phyloP scores from a whole-genome alignment of 2,113 vertebrate species.

The Percopsis transmontana region DNA sequence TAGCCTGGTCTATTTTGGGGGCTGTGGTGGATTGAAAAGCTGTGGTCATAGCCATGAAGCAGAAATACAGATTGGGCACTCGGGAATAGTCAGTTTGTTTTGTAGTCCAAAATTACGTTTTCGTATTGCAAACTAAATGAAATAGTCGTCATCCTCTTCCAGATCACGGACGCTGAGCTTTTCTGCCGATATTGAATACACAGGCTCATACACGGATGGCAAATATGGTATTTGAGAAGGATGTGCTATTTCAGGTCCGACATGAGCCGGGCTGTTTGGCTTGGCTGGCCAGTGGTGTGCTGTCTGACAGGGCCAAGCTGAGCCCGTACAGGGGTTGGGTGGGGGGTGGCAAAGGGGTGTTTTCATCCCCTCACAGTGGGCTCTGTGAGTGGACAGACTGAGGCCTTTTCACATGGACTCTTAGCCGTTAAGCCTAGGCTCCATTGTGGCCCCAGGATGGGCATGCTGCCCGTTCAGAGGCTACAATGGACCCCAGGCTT shows the following conservation, averaged over 20 bases:
- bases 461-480: neutral
- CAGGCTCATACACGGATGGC: constrained; percentile 15
- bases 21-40: constrained; percentile 52
- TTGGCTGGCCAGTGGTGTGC: constrained; percentile 47
- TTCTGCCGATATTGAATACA: constrained; percentile 14
- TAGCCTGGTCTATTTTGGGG: constrained; percentile 47
- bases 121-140: constrained; percentile 13
- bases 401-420: constrained; percentile 55
- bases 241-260: constrained; percentile 62
- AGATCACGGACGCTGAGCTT: neutral
- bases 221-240: constrained; percentile 38
- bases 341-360: constrained; percentile 35
- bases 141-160: constrained; percentile 19
- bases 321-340: constrained; percentile 39
- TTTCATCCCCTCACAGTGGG: constrained; percentile 59
- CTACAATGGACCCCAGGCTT: too few species aligned
- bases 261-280: constrained; percentile 56
- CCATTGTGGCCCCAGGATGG: constrained; percentile 52
- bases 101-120: constrained; percentile 12
- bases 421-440: constrained; percentile 50
- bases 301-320: constrained; percentile 22
- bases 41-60: constrained; percentile 56
- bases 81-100: constrained; percentile 40
- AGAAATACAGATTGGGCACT: constrained; percentile 47
- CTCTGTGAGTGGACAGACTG: constrained; percentile 61